Percentiles rank a stretch among this genome's conserved stretches.
Evolutionary conservation across 2,797 vertebrate genomes (phyloP).

Genomic region (Brachyalestes nurse): DNA sequence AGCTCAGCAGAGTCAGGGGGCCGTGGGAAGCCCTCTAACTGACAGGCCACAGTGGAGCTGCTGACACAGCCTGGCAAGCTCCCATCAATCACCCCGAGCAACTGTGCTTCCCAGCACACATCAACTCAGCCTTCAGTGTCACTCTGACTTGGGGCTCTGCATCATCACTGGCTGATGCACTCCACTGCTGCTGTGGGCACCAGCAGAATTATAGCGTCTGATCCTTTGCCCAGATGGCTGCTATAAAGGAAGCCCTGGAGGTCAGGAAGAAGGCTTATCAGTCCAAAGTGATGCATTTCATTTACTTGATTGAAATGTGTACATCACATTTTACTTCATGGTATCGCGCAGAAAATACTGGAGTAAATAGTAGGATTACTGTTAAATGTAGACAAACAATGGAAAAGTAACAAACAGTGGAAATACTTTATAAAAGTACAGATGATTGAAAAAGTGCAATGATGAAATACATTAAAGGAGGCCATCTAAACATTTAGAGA

Average conservation of each 20-base stretch:
- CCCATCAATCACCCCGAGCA: slow-evolving; percentile 33
- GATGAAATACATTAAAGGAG: no score
- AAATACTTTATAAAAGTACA: no score
- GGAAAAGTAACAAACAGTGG: no score
- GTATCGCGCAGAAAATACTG: no score
- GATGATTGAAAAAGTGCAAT: no score
- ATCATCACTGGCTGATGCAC: slow-evolving; percentile 11
- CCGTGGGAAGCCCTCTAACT: slow-evolving; percentile 46
- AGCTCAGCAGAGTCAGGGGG: slow-evolving; percentile 46
- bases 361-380: no score
- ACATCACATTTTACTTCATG: no score
- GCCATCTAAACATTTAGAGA: no score
- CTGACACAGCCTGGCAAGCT: slow-evolving; percentile 46
- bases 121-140: slow-evolving; percentile 8
- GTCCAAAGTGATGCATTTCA: neutral
- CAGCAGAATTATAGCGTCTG: neutral
- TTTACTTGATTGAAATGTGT: neutral
- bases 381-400: no score
- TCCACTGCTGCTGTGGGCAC: neutral
- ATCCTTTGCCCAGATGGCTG: neutral
- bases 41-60: slow-evolving; percentile 42
- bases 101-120: slow-evolving; percentile 21
- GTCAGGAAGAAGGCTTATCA: neutral
- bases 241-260: neutral
- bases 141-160: slow-evolving; percentile 1